A percentile compares a stretch with the other conserved stretches of the same genome.
Evolutionary conservation across 2,888 invertebrate genomes (phyloP).

Genomic region (Allygus modestus): DNA sequence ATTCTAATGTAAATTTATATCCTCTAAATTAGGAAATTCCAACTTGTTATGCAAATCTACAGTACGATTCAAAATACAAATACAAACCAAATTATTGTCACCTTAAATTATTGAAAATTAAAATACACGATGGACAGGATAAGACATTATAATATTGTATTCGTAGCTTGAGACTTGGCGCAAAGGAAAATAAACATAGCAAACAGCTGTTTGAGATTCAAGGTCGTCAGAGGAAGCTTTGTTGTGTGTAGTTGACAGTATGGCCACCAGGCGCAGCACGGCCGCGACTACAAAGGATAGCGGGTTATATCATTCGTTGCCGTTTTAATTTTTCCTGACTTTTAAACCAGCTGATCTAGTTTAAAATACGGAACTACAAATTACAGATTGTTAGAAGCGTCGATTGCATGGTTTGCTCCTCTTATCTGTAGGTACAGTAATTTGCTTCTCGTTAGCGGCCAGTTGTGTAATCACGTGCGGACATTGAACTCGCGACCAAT

Average conservation of each 20-base stretch:
- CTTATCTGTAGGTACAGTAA: not conserved
- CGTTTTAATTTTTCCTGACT: not conserved
- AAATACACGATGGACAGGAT: no score
- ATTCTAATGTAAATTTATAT: no score
- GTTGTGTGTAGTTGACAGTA: not conserved
- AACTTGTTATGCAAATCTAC: no score
- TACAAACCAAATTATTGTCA: no score
- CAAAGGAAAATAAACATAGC: not conserved
- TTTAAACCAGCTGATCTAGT: not conserved
- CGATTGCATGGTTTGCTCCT: not conserved
- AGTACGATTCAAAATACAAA: no score
- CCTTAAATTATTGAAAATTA: no score
- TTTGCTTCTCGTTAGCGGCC: not conserved
- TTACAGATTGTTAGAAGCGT: not conserved
- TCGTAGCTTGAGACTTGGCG: not conserved
- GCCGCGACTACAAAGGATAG: slow-evolving; percentile 10
- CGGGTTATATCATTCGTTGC: slow-evolving; percentile 9
- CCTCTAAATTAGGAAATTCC: no score
- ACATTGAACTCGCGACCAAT: not conserved
- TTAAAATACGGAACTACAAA: not conserved
- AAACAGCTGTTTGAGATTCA: slow-evolving; percentile 40
- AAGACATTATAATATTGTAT: no score
- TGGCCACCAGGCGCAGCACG: not conserved
- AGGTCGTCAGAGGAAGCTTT: not conserved
- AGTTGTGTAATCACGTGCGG: not conserved